phyloP scores from a whole-genome alignment of 1,140 invertebrate genomes.

The Batillaria attramentaria region DNA sequence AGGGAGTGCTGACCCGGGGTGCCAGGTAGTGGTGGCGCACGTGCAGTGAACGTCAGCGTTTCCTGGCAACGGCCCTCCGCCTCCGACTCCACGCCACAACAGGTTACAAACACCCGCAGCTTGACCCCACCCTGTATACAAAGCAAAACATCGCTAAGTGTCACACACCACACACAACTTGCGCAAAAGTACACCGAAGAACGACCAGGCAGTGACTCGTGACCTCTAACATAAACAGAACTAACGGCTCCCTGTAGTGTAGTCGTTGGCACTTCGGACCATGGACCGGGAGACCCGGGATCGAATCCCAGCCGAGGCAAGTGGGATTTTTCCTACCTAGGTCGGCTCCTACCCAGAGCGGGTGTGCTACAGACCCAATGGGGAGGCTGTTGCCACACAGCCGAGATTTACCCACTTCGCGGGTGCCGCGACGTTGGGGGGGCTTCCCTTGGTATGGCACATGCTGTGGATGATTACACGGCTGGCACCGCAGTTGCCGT shows the following conservation, averaged over 20 bases:
- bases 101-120: slow-evolving; percentile 13
- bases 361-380: too few relatives aligned
- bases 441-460: too few relatives aligned
- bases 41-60: neutral
- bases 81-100: slow-evolving; percentile 8
- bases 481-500: too few relatives aligned
- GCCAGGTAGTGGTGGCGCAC: neutral
- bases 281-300: neutral
- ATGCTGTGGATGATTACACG: too few relatives aligned
- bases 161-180: neutral
- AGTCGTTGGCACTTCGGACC: neutral
- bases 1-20: neutral
- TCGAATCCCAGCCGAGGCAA: too few relatives aligned
- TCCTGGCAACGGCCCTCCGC: slow-evolving; percentile 8
- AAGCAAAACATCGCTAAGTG: neutral
- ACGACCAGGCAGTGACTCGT: neutral
- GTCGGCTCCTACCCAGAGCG: too few relatives aligned
- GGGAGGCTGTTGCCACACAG: too few relatives aligned
- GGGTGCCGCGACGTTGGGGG: too few relatives aligned
- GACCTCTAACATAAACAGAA: neutral
- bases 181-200: neutral
- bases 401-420: too few relatives aligned
- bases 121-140: neutral
- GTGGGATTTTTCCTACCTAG: neutral
- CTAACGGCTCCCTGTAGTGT: neutral